A percentile compares a stretch with the other conserved stretches of the same genome.
Evolutionary conservation across 1,140 invertebrate species (phyloP).

Genomic region (Condylostylus longicornis): DNA sequence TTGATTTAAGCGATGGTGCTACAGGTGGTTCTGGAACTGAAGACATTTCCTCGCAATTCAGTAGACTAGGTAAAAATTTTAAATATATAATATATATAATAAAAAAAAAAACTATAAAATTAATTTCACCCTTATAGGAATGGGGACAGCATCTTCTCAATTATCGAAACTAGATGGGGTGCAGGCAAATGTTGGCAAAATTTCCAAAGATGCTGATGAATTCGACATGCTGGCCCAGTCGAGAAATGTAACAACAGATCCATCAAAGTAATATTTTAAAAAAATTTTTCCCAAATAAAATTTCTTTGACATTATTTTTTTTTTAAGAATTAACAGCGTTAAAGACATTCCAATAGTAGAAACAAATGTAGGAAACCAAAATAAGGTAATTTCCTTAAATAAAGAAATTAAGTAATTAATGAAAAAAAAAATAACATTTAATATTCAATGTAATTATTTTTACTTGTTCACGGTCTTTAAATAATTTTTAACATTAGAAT

Average conservation of each 20-base stretch:
- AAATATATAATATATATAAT: not conserved
- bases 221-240: slow-evolving; percentile 90
- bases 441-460: no score
- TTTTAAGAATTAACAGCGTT: no score
- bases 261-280: slow-evolving; percentile 18
- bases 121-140: slow-evolving; percentile 10
- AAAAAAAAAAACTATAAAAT: not conserved
- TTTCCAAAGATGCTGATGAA: slow-evolving; percentile 44
- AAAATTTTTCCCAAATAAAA: not conserved
- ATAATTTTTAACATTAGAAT: no score
- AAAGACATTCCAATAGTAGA: no score
- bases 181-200: slow-evolving; percentile 20
- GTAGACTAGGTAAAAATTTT: slow-evolving; percentile 7
- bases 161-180: slow-evolving; percentile 25
- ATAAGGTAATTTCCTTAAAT: no score
- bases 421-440: no score
- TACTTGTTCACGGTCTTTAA: no score
- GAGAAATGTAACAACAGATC: slow-evolving; percentile 37
- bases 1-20: slow-evolving; percentile 47
- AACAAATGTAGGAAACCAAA: no score
- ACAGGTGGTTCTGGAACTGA: slow-evolving; percentile 6
- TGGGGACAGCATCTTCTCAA: slow-evolving; percentile 25
- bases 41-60: slow-evolving; percentile 4
- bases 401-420: no score
- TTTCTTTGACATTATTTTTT: no score